A percentile compares a stretch with the other conserved stretches of the same genome.
These are phyloP conservation scores for Palaemon carinicauda DNA, from an alignment of 1,140 invertebrate species.

Conservation along the genomic window DNA sequence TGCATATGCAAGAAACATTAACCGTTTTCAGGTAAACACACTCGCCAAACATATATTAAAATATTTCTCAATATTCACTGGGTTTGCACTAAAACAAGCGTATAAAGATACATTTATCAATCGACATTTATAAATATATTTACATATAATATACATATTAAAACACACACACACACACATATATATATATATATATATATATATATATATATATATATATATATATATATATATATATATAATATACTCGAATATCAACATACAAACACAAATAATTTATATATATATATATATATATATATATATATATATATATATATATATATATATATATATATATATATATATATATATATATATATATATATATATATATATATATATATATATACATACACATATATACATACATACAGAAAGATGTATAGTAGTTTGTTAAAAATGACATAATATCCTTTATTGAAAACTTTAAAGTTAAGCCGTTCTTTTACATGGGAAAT, in stretches of 20 bases:
- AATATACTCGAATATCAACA: too few relatives aligned
- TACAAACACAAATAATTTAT: background rate
- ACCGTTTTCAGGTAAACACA: too few relatives aligned
- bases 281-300: background rate
- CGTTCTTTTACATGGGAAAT: too few relatives aligned
- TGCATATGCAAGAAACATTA: too few relatives aligned
- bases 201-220: background rate
- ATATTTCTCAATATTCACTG: too few relatives aligned
- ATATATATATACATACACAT: background rate
- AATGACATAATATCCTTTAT: too few relatives aligned
- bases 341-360: background rate
- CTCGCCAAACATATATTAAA: too few relatives aligned
- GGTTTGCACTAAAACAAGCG: background rate
- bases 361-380: background rate
- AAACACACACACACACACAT: too few relatives aligned
- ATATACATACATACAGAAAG: background rate
- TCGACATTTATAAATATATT: background rate
- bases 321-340: constrained; percentile 22
- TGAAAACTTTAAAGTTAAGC: too few relatives aligned
- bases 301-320: background rate
- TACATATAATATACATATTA: background rate
- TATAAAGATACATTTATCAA: background rate
- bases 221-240: constrained; percentile 10
- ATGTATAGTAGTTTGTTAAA: background rate
- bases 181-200: background rate